A percentile compares a stretch with the other conserved stretches of the same genome.
Evolutionary conservation across 2,888 invertebrate species (phyloP).

Genomic region (Amphipoea oculea): DNA sequence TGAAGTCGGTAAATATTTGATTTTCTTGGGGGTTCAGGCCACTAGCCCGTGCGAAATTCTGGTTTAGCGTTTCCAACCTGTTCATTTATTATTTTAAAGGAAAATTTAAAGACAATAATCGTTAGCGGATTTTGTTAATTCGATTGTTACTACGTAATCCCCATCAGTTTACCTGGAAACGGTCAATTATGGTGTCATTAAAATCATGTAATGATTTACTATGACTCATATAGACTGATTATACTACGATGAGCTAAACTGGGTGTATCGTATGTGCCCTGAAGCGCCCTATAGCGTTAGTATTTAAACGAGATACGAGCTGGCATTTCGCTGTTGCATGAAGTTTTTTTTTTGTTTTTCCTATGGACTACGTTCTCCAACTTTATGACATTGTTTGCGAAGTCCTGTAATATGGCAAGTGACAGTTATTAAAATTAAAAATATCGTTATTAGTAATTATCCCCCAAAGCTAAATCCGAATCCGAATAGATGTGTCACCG

Average conservation of each 20-base stretch:
- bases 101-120: background rate
- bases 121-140: background rate
- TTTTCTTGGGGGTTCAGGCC: background rate
- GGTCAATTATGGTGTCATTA: background rate
- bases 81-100: background rate
- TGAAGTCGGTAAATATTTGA: background rate
- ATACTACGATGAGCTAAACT: too few species aligned
- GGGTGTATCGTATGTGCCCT: background rate
- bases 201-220: background rate
- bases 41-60: background rate
- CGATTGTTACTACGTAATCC: background rate
- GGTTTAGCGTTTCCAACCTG: background rate
- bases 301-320: too few species aligned
- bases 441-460: background rate
- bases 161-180: constrained; percentile 11
- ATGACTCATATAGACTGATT: background rate
- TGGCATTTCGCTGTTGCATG: background rate
- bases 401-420: background rate
- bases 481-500: background rate
- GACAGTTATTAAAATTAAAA: background rate
- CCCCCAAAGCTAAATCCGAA: background rate
- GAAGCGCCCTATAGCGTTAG: background rate
- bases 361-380: background rate
- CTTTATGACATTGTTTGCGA: background rate
- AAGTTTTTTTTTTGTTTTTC: background rate